Evolutionary conservation across 2,113 vertebrate genomes (phyloP), one percentile per base, ranked within the genome.

Genomic region (Leptosomus discolor): DNA sequence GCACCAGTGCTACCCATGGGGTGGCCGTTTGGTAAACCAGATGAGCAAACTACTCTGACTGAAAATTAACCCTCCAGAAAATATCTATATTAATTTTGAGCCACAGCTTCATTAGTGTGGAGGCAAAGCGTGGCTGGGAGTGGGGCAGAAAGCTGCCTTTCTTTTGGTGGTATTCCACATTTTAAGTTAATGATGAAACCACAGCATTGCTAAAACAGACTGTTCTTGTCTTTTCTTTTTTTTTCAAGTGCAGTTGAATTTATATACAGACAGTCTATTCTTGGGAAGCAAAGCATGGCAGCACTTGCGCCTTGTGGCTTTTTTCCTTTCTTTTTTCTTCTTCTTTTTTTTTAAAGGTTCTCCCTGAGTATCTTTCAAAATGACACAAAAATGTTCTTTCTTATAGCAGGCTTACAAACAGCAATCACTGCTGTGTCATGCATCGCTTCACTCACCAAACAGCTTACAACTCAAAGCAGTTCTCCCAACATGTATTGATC

Each of bases 371-470:
- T 43, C 61, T 65, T 82, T 45, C 51, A 30, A 70, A 61, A 24
- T 24, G 34, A 22, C 56, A 32, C 36, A 58, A 46, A 88, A 65
- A 8, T 34, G 16, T 36, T 76, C 16, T 5, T 41, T 58, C 36
- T 45, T 41, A 3, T 3, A 32, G n/a, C 26, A 36, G 34, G 7
- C 37, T 67, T 37, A 18, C 45, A 53, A 41, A 57, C 60, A 34
- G 23, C 69, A 46, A 2, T 43, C n/a, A 12, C 18, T 48, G 58
- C 54, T 1, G 0, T 50, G 37, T 15, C 3, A 26, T 3, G 5
- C 69, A 39, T 32, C 41, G 34, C 39, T 78, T 23, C 41, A 2
- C 37, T 32, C 57, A n/a, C 30, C 16, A 3, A 7, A 5, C 11
- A 12, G 23, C 61, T 68, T 8, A 23, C 54, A 32, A 0, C 34